phyloP scores from a whole-genome alignment of 2,888 invertebrate species.

The Meta bourneti region DNA sequence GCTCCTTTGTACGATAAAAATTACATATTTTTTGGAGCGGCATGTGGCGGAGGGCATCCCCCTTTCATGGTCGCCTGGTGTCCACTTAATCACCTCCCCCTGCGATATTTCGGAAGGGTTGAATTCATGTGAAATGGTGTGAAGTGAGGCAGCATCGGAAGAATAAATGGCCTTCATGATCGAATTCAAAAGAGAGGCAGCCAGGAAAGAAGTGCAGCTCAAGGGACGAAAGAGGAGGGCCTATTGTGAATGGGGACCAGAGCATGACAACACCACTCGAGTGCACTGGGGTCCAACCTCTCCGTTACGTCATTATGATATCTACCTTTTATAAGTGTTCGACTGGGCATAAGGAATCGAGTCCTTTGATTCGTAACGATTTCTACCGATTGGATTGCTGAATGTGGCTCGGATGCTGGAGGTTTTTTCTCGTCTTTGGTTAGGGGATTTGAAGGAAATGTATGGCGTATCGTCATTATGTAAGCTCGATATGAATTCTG shows the following conservation, averaged over 20 bases:
- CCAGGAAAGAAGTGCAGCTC: too few relatives aligned
- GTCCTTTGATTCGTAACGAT: constrained; percentile 35
- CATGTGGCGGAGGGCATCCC: constrained; percentile 9
- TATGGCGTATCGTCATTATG: too few relatives aligned
- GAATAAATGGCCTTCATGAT: constrained; percentile 69
- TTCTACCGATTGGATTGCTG: neutral
- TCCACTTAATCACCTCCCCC: constrained; percentile 62
- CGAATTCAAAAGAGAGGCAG: constrained; percentile 50
- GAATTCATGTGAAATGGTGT: constrained; percentile 73
- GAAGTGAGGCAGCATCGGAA: constrained; percentile 48
- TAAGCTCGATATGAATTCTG: too few relatives aligned
- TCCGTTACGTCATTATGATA: constrained; percentile 63
- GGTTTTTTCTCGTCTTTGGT: too few relatives aligned
- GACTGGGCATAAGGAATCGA: constrained; percentile 59
- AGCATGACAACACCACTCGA: constrained; percentile 53
- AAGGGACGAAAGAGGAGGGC: constrained; percentile 15
- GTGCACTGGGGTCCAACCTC: constrained; percentile 38
- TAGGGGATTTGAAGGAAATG: too few relatives aligned
- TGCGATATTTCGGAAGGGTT: constrained; percentile 62
- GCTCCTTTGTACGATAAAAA: constrained; percentile 33
- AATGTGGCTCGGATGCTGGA: too few relatives aligned
- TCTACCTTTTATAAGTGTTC: constrained; percentile 59
- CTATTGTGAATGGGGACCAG: constrained; percentile 64
- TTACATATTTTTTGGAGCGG: constrained; percentile 17
- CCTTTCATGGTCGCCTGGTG: constrained; percentile 61